Percentiles rank a stretch among this genome's conserved stretches.
Conservation (phyloP, 2,797 vertebrate species). For the Lycodopsis pacificus region DNA sequence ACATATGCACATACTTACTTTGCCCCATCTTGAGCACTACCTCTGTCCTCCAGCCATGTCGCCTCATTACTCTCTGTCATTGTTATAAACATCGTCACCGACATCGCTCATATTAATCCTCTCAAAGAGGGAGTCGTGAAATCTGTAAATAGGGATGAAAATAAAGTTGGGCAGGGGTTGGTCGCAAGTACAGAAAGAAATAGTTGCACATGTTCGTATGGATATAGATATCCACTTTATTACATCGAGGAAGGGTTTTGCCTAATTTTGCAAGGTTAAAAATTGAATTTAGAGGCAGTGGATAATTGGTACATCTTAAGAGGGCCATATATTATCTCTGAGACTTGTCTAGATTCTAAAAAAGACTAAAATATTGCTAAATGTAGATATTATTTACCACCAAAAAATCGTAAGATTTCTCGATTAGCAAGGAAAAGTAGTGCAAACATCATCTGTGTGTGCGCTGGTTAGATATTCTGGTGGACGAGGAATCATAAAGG, state of each 20-base stretch:
- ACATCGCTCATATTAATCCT: slow-evolving; percentile 9
- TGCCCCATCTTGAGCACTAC: not conserved
- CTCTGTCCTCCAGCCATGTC: not conserved
- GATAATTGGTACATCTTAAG: slow-evolving; percentile 52
- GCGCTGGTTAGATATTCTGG: not conserved
- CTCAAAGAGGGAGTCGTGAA: not conserved
- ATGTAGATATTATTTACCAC: slow-evolving; percentile 38
- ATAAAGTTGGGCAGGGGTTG: not conserved
- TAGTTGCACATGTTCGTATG: slow-evolving; percentile 11
- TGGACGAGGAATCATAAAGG: slow-evolving; percentile 66
- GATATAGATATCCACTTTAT: slow-evolving; percentile 33
- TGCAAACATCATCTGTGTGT: slow-evolving; percentile 1
- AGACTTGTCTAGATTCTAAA: slow-evolving; percentile 51
- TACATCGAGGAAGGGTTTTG: slow-evolving; percentile 46
- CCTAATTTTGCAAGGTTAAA: slow-evolving; percentile 61
- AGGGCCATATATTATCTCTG: slow-evolving; percentile 31
- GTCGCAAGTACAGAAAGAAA: slow-evolving; percentile 8
- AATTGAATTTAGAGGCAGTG: slow-evolving; percentile 49
- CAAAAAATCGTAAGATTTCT: not conserved
- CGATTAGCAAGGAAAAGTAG: not conserved
- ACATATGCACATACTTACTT: not conserved
- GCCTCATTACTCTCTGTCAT: slow-evolving; percentile 15
- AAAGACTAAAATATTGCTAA: slow-evolving; percentile 32
- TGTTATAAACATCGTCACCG: not conserved
- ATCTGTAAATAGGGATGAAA: not conserved